phyloP scores from a whole-genome alignment of 2,113 vertebrate species.

The Montifringilla adamsi region DNA sequence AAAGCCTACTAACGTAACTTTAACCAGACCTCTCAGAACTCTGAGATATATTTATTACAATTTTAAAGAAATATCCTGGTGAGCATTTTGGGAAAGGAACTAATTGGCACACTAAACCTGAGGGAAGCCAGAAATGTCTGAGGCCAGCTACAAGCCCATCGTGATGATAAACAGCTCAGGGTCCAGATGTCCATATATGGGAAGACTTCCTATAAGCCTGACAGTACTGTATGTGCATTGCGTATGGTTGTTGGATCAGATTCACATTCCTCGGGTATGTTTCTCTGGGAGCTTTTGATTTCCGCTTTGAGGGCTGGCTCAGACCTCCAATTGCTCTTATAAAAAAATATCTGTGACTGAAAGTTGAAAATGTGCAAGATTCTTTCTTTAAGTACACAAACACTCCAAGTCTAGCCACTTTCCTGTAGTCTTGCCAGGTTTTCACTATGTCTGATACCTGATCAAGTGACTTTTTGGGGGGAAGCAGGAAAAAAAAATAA shows the following conservation, averaged over 20 bases:
- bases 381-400: constrained; percentile 89
- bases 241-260: constrained; percentile 85
- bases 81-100: constrained; percentile 46
- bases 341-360: constrained; percentile 80
- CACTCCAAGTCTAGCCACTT: constrained; percentile 91
- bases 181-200: constrained; percentile 87
- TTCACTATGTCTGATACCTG: constrained; percentile 84
- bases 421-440: constrained; percentile 85
- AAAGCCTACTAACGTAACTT: constrained; percentile 56
- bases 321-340: constrained; percentile 81
- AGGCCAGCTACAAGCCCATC: constrained; percentile 40
- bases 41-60: constrained; percentile 58
- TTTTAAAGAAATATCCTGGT: constrained; percentile 58
- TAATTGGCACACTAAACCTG: constrained; percentile 48
- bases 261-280: constrained; percentile 84
- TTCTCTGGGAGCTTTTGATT: constrained; percentile 94
- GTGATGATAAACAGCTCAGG: constrained; percentile 63
- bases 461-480: constrained; percentile 75
- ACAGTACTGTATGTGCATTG: constrained; percentile 76
- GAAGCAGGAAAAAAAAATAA: not conserved
- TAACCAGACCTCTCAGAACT: constrained; percentile 46
- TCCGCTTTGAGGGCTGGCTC: constrained; percentile 90
- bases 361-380: constrained; percentile 89
- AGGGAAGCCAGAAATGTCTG: constrained; percentile 44
- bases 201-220: constrained; percentile 83